Evolutionary conservation across 2,797 vertebrate genomes (phyloP), one percentile per base, ranked within the genome.

Genomic region (Micropoecilia bifurca): DNA sequence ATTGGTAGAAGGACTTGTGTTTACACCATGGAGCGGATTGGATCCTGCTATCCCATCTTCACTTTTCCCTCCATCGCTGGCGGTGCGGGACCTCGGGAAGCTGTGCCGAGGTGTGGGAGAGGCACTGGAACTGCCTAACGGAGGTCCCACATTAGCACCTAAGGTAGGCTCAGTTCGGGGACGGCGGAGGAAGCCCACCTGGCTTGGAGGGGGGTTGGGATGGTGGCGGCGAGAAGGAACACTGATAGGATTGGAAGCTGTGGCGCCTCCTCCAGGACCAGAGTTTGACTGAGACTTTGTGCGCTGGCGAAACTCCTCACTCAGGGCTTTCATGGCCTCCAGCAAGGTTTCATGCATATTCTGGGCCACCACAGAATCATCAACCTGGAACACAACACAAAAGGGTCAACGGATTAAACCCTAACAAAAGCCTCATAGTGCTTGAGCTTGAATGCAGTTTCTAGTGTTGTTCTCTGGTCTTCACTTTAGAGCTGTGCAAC

Each of bases 281-380:
- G 93, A 93, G 82, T 90, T 93, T 0, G 96, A 96, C 90, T 96
- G 96, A 71, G 95, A 96, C 83, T 96, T 97, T 90, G 95, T 95
- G 45, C 96, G 95, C 48, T 96, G 94, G 22, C 96, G 96, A 81
- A 97, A 97, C 87, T 97, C 97, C 77, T 97, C 96, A 14, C 96
- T 97, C 66, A 97, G 89, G 0, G 97, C 95, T 87, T 96, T 97
- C 97, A 97, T 97, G 71, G 96, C 96, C 71, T 97, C 97, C n/a
- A 97, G 86, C 75, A 97, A 92, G 33, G 96, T 97, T 89, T 97
- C 97, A n/a, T 97, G 97, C 97, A 97, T 97, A 93, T 97, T 97
- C 90, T 97, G 97, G 47, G 97, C 97, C 10, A 97, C 96, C 75
- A 96, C 95, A 0, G 95, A 95, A 87, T 96, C 95, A 69, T 97